Base-by-base conservation (phyloP, 2,888 invertebrate genomes). In the Platycheirus rosarum region DNA sequence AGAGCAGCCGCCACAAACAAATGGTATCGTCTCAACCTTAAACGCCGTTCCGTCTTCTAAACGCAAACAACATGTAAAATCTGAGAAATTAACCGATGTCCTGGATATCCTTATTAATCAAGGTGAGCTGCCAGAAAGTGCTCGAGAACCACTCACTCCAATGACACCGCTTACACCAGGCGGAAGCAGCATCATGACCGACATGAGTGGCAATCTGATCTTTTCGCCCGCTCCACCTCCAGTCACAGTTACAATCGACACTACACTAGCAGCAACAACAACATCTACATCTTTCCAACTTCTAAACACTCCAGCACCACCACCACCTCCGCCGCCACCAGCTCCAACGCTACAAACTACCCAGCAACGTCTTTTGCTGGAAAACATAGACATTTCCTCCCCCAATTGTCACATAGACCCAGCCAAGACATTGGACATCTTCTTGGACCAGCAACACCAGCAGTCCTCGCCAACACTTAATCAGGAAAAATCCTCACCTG, bases 21-120 rank as follows among this genome's bases (percentile, higher is more conserved):
- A 84, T 48, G 42, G 74, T 44, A 53, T 57, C n/a, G 23, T 40
- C 26, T 48, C 32, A 44, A 42, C 60, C 32, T 20, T 16, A 16
- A 76, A 78, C 11, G 73, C 53, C 14, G 42, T 44, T 3, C 44
- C 51, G 5, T 29, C 86, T 85, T 65, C 84, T 8, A 78, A 85
- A 55, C 77, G 84, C 26, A 84, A 84, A 18, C 78, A 68, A 13
- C 65, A 87, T 66, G 85, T 90, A 0, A 91, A 91, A 74, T 89
- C 90, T 87, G 88, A 91, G 86, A 90, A 90, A 76, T 87, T 90
- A 23, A 89, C 88, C 46, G 98, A 98, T 90, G 97, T 98, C 0
- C 91, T 98, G 66, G 97, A 98, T 88, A 97, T 98, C 85, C 93
- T 98, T 11, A 97, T 98, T 48, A 95, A 97, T 88, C 97, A 97